Percentiles rank a stretch among this genome's conserved stretches.
Conservation (phyloP, 1,140 invertebrate species). For the Calephelis virginiensis region DNA sequence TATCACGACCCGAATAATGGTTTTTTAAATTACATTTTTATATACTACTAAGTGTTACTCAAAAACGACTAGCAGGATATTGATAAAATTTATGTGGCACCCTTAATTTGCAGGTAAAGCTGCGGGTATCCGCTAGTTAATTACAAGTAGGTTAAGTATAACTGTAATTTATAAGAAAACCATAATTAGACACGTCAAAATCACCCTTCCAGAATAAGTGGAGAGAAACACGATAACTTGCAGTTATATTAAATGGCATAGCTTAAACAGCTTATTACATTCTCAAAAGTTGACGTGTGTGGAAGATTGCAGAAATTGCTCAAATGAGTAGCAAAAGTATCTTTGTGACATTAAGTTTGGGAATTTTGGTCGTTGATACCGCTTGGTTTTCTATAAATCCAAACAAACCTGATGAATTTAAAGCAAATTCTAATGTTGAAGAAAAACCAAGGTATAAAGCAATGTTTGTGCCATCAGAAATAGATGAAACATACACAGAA, state of each 20-base stretch:
- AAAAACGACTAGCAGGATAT: no score
- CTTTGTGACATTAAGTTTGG: not conserved
- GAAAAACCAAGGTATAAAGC: not conserved
- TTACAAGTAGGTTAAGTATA: constrained; percentile 47
- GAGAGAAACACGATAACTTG: not conserved
- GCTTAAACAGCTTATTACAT: not conserved
- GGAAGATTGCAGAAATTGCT: not conserved
- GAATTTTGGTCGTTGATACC: not conserved
- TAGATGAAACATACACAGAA: not conserved
- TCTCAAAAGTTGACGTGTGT: not conserved
- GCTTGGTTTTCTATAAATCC: not conserved
- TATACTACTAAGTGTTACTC: no score
- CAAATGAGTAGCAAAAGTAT: not conserved
- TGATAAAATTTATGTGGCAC: no score
- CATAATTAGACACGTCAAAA: constrained; percentile 59
- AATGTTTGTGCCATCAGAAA: not conserved
- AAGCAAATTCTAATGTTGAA: not conserved
- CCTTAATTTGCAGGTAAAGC: not conserved
- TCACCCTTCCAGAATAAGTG: constrained; percentile 34
- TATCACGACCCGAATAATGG: no score
- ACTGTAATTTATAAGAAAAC: constrained; percentile 53
- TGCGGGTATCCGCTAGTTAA: not conserved
- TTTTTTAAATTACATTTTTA: no score
- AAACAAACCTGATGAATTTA: not conserved
- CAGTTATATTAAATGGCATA: not conserved